These are phyloP conservation scores for Eucera pruinosa DNA, from an alignment of 2,888 invertebrate genomes.

Conservation along the genomic window DNA sequence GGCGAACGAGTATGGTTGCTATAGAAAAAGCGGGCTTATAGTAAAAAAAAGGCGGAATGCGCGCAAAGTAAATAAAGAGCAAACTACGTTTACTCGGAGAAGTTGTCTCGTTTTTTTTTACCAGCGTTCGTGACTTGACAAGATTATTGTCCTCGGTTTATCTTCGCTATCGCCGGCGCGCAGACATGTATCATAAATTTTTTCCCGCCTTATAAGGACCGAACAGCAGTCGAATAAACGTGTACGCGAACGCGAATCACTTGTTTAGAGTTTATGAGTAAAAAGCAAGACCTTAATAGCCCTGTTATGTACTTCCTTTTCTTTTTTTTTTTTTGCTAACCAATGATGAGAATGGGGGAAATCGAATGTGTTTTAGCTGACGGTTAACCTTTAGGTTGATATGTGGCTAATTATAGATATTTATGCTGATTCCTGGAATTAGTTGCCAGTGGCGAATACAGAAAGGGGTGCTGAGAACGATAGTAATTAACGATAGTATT, in stretches of 20 bases:
- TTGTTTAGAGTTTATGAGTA: not conserved
- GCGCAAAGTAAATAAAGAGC: conserved; percentile 49
- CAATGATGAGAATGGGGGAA: not conserved
- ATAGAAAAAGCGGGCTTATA: not conserved
- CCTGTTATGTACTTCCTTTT: too few relatives aligned
- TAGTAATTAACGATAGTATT: too few relatives aligned
- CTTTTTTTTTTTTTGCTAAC: not conserved
- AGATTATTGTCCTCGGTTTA: conserved; percentile 67
- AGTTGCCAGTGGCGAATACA: too few relatives aligned
- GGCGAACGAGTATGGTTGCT: not conserved
- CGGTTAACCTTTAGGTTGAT: too few relatives aligned
- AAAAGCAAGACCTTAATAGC: not conserved
- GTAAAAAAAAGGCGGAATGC: not conserved
- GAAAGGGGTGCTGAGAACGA: too few relatives aligned
- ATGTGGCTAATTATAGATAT: too few relatives aligned
- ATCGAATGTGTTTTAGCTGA: not conserved
- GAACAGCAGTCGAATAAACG: conserved; percentile 44
- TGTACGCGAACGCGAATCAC: conserved; percentile 47
- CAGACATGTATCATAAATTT: conserved; percentile 52
- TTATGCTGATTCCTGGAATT: too few relatives aligned
- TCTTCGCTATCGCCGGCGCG: conserved; percentile 55
- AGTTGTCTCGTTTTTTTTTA: conserved; percentile 49
- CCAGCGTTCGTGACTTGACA: conserved; percentile 58
- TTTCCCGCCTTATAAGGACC: conserved; percentile 48
- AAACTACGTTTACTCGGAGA: conserved; percentile 43